Conservation (phyloP, 2,797 vertebrate genomes). For the Cyprinella venusta region DNA sequence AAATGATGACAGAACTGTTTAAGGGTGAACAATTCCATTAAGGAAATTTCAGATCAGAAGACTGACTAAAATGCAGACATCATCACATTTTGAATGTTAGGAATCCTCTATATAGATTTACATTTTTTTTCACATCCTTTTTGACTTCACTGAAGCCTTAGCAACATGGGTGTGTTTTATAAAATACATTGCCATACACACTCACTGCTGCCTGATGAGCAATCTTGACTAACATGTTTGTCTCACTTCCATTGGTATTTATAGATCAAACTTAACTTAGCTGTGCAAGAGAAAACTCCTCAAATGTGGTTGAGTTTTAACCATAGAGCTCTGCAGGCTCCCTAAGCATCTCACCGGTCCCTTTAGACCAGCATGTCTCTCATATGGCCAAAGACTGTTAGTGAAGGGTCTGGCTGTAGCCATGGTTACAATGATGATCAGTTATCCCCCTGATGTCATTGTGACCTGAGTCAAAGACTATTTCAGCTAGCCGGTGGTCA, state of each 20-base stretch:
- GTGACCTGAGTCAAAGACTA: conserved; percentile 39
- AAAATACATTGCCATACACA: not conserved
- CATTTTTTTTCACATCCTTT: conserved; percentile 9
- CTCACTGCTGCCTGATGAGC: conserved; percentile 29
- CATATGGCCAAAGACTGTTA: conserved; percentile 33
- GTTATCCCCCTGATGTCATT: conserved; percentile 54
- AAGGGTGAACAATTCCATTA: not conserved
- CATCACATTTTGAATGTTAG: not conserved
- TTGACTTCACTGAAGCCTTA: not conserved
- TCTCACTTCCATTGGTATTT: conserved; percentile 53
- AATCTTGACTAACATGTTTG: conserved; percentile 47
- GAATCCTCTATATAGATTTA: not conserved
- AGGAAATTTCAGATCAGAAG: not conserved
- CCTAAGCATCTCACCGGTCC: conserved; percentile 15
- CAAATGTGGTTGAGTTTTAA: conserved; percentile 48
- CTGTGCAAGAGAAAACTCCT: conserved; percentile 41
- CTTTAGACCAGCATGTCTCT: conserved; percentile 31
- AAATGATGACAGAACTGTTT: not conserved
- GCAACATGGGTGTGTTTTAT: conserved; percentile 50
- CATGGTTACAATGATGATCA: conserved; percentile 49
- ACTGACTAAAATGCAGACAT: not conserved
- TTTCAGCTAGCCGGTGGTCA: conserved; percentile 48
- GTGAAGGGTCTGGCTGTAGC: conserved; percentile 22
- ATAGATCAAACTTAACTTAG: conserved; percentile 49
- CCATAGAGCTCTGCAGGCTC: conserved; percentile 44